Percentiles rank a stretch among this genome's conserved stretches.
These are phyloP conservation scores for Julus scandinavius DNA, from an alignment of 2,888 invertebrate species.

Conservation along the genomic window DNA sequence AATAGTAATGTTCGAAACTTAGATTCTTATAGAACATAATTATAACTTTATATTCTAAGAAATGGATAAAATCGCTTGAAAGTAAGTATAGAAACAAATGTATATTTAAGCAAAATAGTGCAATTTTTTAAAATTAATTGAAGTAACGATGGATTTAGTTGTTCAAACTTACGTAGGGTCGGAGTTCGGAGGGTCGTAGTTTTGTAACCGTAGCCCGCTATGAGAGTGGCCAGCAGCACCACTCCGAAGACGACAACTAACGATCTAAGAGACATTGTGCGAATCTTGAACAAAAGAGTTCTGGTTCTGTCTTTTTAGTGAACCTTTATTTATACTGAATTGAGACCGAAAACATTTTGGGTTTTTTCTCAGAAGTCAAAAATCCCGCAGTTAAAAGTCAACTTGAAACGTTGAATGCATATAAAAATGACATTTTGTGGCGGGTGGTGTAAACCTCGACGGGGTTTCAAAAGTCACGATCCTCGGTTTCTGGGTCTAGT, in stretches of 20 bases:
- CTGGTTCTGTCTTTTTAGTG: neutral
- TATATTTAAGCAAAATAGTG: neutral
- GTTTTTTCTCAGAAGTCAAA: neutral
- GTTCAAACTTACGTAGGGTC: neutral
- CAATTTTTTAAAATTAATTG: neutral
- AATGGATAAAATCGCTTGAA: too few relatives aligned
- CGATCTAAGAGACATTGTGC: neutral
- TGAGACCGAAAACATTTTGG: neutral
- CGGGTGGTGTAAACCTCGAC: neutral
- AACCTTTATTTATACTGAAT: neutral
- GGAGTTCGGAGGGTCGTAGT: neutral
- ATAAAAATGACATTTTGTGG: neutral
- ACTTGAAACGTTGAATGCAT: constrained; percentile 20
- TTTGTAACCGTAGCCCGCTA: neutral
- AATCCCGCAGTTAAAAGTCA: neutral
- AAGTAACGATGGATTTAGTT: neutral
- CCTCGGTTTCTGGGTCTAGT: neutral
- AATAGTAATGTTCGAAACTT: too few relatives aligned
- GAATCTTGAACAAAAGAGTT: neutral
- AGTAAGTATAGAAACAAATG: too few relatives aligned
- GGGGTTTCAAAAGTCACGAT: neutral
- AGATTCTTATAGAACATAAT: too few relatives aligned
- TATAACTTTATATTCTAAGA: too few relatives aligned
- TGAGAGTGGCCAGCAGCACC: neutral
- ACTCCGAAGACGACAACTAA: neutral